Evolutionary conservation across 2,113 vertebrate species (phyloP).

Genomic region (Pomatorhinus ruficollis): DNA sequence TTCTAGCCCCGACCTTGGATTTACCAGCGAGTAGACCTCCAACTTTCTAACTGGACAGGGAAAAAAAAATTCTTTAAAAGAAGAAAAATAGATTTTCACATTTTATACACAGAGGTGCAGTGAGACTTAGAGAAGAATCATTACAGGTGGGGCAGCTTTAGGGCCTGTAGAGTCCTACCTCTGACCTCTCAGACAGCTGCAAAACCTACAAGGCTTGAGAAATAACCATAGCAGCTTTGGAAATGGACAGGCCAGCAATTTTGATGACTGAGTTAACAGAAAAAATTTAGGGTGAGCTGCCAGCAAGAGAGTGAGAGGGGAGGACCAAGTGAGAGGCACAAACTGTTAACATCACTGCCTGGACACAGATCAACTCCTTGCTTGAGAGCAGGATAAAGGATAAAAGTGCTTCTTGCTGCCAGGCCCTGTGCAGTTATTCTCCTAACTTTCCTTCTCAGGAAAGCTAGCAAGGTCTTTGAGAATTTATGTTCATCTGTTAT

Average conservation of each 20-base stretch:
- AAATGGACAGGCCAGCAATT: not conserved
- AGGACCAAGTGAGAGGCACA: not conserved
- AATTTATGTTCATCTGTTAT: not conserved
- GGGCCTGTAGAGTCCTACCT: not conserved
- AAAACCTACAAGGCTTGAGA: not conserved
- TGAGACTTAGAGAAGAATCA: not conserved
- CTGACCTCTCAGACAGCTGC: not conserved
- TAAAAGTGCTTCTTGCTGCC: not conserved
- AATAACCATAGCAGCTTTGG: not conserved
- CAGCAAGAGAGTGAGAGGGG: not conserved
- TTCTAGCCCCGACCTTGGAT: not conserved
- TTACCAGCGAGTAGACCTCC: not conserved
- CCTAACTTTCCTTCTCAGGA: not conserved
- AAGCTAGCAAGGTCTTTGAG: not conserved
- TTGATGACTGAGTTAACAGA: not conserved
- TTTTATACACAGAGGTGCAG: not conserved
- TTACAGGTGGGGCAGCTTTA: not conserved
- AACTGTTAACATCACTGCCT: not conserved
- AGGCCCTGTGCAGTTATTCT: not conserved
- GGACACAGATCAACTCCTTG: not conserved
- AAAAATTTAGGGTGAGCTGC: not conserved
- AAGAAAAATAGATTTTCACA: not conserved
- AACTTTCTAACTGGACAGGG: not conserved
- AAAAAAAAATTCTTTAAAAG: not conserved
- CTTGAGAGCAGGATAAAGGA: not conserved